Conservation (phyloP, 2,888 invertebrate genomes). For the Nephrotoma guestfalica region DNA sequence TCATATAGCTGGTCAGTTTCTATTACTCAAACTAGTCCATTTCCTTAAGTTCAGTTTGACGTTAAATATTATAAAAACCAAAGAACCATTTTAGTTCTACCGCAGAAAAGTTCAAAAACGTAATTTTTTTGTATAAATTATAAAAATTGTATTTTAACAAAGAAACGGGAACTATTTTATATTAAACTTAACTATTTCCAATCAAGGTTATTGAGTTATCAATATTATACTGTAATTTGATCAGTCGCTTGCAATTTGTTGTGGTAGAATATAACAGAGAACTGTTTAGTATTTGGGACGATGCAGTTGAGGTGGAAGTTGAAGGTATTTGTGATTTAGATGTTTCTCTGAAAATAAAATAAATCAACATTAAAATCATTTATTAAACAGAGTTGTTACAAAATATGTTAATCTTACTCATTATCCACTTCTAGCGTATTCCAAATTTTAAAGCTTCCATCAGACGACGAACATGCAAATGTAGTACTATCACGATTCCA, state of each 20-base stretch:
- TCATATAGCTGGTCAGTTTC: too few relatives aligned
- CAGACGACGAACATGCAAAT: slow-evolving; percentile 52
- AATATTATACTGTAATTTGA: slow-evolving; percentile 2
- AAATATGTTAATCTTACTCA: slow-evolving; percentile 8
- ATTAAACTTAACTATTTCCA: slow-evolving; percentile 5
- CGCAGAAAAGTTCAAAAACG: too few relatives aligned
- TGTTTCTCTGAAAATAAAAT: background rate
- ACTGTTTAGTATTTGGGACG: background rate
- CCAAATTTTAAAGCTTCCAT: slow-evolving; percentile 51
- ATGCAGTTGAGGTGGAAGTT: background rate
- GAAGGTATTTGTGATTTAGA: background rate
- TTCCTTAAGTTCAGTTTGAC: too few relatives aligned
- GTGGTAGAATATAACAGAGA: background rate
- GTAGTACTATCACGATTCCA: slow-evolving; percentile 43
- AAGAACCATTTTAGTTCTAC: too few relatives aligned
- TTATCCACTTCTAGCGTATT: slow-evolving; percentile 32
- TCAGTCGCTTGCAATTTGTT: slow-evolving; percentile 5
- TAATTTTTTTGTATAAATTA: background rate
- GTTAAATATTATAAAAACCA: too few relatives aligned
- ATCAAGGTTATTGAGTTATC: background rate
- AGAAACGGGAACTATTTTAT: background rate
- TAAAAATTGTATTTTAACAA: background rate
- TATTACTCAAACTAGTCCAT: too few relatives aligned
- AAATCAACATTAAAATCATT: background rate
- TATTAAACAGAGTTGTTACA: background rate